Base-by-base conservation (phyloP, 2,888 invertebrate species). In the Erebia ligea region DNA sequence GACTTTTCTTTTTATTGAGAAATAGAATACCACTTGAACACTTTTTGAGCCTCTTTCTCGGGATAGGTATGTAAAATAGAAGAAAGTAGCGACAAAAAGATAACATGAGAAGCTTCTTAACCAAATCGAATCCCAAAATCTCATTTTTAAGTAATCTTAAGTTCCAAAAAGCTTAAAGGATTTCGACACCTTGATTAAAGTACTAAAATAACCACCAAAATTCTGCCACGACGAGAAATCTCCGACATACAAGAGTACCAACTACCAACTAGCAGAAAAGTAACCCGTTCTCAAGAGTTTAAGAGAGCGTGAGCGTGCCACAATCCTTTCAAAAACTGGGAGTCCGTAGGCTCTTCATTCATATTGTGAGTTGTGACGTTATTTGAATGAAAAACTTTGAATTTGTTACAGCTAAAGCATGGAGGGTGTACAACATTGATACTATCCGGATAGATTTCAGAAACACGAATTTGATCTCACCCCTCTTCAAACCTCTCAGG, bases 341-440 rank as follows among this genome's bases (percentile, higher is more conserved):
- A 34, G 34, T 34, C 34, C 34, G 34, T 34, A 65, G 66, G n/a
- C n/a, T n/a, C 69, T 63, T 25, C 73, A 69, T 62, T 70, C 68
- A 72, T 6, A 1, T 34, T 6, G 34, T 6, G 6, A 34, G 34
- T 67, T 64, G 74, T 70, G 70, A 63, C 42, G 50, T 52, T 70
- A 72, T 74, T 70, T 72, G 70, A 74, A 69, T 67, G 62, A 67
- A 74, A 34, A 64, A 73, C 11, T 13, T 21, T 56, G 11, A 19
- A 19, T 13, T 4, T 13, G 56, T 56, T 25, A 13, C 56, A 2
- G 21, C 56, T 0, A 13, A 21, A 19, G 56, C 13, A 21, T 4
- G 10, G 13, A 56, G 21, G 13, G 4, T 56, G 5, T 4, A 21
- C 13, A 21, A 13, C 5, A 21, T 21, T 13, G 3, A 5, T 0